These are phyloP conservation scores for Torymus auratus DNA, from an alignment of 2,888 invertebrate species.

Conservation along the genomic window DNA sequence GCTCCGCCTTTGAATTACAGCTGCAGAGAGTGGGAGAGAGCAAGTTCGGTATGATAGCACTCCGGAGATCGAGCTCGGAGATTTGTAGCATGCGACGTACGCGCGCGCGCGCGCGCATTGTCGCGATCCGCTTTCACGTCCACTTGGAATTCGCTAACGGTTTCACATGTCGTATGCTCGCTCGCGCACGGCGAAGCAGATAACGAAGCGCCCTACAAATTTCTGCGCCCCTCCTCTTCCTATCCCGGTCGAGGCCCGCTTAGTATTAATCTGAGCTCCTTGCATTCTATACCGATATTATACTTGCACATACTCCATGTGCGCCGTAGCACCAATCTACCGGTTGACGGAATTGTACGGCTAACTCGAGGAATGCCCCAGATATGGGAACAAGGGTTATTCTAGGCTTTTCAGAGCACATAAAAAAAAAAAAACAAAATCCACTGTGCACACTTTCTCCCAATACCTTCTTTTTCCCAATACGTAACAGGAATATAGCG, in stretches of 20 bases:
- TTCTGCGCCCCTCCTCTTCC: neutral
- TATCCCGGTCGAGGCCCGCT: neutral
- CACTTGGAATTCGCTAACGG: conserved; percentile 17
- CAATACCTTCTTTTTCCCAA: no score
- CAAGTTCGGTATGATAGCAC: conserved; percentile 15
- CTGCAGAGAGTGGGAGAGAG: no score
- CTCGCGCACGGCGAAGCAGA: neutral
- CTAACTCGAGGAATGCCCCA: no score
- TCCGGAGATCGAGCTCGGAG: conserved; percentile 34
- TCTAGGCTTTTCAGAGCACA: no score
- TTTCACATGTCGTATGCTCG: neutral
- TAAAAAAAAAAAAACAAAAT: no score
- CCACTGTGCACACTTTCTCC: no score
- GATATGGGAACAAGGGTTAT: neutral
- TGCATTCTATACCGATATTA: no score
- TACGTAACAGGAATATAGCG: no score
- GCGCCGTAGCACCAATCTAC: no score
- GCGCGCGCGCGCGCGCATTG: conserved; percentile 6
- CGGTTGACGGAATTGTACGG: no score
- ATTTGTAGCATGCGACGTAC: conserved; percentile 21
- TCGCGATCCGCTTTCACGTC: conserved; percentile 34
- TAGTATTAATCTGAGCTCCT: no score
- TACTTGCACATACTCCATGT: no score
- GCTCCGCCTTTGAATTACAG: conserved; percentile 17
- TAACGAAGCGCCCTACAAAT: conserved; percentile 26